These are phyloP conservation scores for Hylia prasina DNA, from an alignment of 2,113 vertebrate species.

Conservation along the genomic window DNA sequence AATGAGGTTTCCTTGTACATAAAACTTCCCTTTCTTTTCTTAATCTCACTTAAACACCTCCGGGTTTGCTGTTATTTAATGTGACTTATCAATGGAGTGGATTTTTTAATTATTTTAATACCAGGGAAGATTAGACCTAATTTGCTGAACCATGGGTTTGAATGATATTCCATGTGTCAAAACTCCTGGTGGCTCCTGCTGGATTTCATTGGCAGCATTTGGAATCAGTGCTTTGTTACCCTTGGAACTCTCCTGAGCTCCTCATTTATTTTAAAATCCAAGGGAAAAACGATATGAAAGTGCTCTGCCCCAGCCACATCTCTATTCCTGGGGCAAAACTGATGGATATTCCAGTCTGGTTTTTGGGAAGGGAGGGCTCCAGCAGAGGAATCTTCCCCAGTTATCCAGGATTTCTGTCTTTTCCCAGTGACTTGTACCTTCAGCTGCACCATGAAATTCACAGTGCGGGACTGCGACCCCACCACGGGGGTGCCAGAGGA, in stretches of 20 bases:
- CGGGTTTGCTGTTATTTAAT: neutral
- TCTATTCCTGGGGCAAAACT: neutral
- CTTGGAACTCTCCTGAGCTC: neutral
- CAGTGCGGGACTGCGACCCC: slow-evolving; percentile 92
- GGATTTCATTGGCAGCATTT: neutral
- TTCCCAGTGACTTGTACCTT: slow-evolving; percentile 87
- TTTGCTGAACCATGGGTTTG: neutral
- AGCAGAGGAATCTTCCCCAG: too few species aligned
- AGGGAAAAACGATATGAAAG: neutral
- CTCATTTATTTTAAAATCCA: neutral
- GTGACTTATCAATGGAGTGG: neutral
- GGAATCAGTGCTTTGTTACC: neutral
- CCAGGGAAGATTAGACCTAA: neutral
- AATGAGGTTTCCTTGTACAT: neutral
- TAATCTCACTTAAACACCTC: neutral
- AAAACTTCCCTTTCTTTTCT: neutral
- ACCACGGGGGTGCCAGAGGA: slow-evolving; percentile 91
- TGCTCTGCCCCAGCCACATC: rapidly evolving
- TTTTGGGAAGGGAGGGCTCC: neutral
- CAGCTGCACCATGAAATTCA: slow-evolving; percentile 96
- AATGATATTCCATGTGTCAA: neutral
- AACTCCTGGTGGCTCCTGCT: neutral
- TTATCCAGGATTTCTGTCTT: neutral
- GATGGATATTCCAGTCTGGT: rapidly evolving
- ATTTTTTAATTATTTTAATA: neutral